phyloP scores from a whole-genome alignment of 2,113 vertebrate genomes.

The Ameiurus melas region DNA sequence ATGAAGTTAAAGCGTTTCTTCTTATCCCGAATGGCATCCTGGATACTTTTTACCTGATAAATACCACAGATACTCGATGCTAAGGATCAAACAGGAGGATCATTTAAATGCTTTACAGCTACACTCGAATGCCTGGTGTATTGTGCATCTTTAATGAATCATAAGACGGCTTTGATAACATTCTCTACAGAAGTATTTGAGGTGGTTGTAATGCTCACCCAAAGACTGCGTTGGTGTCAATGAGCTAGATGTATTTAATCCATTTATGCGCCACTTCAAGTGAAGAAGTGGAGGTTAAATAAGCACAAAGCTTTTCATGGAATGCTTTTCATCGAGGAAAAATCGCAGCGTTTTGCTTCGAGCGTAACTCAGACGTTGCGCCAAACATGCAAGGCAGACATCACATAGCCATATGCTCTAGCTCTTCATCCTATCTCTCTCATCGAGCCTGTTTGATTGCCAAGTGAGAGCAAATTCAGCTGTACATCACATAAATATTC shows the following conservation, averaged over 20 bases:
- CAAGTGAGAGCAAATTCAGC: background rate
- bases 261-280: background rate
- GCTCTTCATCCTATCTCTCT: background rate
- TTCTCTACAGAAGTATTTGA: background rate
- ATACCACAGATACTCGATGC: background rate
- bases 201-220: background rate
- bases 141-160: background rate
- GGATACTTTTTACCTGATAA: constrained; percentile 91
- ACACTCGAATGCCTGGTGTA: background rate
- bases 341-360: background rate
- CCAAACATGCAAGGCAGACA: constrained; percentile 2
- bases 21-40: constrained; percentile 91
- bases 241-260: background rate
- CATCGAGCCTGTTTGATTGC: background rate
- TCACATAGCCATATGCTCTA: background rate
- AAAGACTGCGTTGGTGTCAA: background rate
- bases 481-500: constrained; percentile 15
- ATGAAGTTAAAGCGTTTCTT: constrained; percentile 91
- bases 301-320: background rate
- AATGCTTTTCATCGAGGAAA: constrained; percentile 3
- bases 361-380: background rate
- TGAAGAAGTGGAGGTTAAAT: background rate
- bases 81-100: background rate
- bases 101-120: background rate
- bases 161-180: background rate